phyloP scores from a whole-genome alignment of 2,113 vertebrate species.

The Pteronura brasiliensis region DNA sequence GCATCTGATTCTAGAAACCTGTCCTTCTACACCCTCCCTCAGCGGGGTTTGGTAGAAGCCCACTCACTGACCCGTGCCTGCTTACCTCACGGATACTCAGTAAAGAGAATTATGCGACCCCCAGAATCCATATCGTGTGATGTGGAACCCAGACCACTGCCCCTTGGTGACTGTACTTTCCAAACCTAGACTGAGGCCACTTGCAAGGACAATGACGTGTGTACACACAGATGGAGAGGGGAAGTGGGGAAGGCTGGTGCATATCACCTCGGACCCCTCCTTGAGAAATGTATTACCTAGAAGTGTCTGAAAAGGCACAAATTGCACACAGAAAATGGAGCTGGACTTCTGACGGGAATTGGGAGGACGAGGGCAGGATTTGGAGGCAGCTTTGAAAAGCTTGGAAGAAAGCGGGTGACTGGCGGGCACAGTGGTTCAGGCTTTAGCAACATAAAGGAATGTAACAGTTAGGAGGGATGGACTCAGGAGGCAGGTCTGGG shows the following conservation, averaged over 20 bases:
- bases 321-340: neutral
- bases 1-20: neutral
- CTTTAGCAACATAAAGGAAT: neutral
- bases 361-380: neutral
- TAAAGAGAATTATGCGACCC: neutral
- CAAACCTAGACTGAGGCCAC: neutral
- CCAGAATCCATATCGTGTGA: neutral
- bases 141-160: neutral
- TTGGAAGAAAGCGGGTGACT: neutral
- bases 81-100: rapidly evolving
- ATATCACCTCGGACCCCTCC: neutral
- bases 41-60: neutral
- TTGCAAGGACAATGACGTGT: neutral
- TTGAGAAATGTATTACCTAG: neutral
- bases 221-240: neutral
- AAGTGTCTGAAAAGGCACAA: neutral
- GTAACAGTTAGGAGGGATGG: neutral
- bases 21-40: neutral
- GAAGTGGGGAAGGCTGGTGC: rapidly evolving
- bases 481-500: neutral
- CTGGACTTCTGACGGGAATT: neutral
- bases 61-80: neutral
- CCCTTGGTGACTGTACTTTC: neutral
- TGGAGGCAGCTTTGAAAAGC: neutral
- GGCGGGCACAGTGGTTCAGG: neutral